Base-by-base conservation (phyloP, 2,797 vertebrate species). In the Intellagama lesueurii region DNA sequence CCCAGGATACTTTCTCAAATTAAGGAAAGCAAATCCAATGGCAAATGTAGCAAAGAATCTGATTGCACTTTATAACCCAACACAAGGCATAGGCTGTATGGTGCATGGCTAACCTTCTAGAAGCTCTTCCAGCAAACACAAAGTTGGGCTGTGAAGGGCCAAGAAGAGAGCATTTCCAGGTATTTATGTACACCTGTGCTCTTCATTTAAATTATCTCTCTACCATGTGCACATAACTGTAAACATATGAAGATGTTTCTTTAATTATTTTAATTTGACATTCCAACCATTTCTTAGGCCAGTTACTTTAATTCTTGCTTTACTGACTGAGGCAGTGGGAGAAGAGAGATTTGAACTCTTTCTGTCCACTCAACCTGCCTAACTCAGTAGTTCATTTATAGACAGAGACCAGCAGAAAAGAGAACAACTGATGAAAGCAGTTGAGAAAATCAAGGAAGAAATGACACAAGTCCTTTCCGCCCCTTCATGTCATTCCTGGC, bases 341-440 rank as follows among this genome's bases (percentile, higher is more conserved):
- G 30, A 60, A 26, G n/a, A 73, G n/a, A 26, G 8, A 85, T 60
- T 22, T 84, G 68, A 56, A 28, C 0, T 32, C 52, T 60, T 80
- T 60, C 7, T 28, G 28, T 56, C 17, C 49, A 56, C 17, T 60
- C 28, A 80, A 60, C 0, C 47, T 30, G 52, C 52, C 52, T 19
- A 81, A 22, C 26, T 83, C 28, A 70, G 1, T 9, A 17, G 64
- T 91, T 49, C 83, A 89, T 88, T 66, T 68, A 16, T 92, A 96
- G 95, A 94, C 83, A 93, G 90, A 72, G 96, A 96, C 89, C 96
- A 96, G 81, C 89, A 96, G 93, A 96, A 92, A 83, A 97, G 94
- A 94, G 91, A 94, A 66, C 96, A 87, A 79, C 84, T 94, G 66
- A 94, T 94, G 83, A 86, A 92, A 95, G 93, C 81, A 44, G 75